A percentile compares a stretch with the other conserved stretches of the same genome.
Evolutionary conservation across 2,797 vertebrate species (phyloP).

Genomic region (Enteromius paludinosus): DNA sequence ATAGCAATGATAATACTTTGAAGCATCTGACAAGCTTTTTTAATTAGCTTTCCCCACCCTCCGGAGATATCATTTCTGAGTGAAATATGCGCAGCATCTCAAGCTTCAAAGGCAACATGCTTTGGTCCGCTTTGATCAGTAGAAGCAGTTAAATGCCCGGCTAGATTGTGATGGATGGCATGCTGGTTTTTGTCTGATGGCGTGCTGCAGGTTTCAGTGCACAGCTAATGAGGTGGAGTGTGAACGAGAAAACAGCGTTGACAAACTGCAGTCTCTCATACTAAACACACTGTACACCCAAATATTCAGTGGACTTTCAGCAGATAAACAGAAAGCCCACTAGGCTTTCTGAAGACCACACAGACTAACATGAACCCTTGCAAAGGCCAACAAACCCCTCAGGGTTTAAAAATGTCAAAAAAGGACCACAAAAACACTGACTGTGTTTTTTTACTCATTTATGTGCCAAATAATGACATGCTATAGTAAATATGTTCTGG

Average conservation of each 20-base stretch:
- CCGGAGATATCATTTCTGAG: not conserved
- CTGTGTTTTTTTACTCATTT: not conserved
- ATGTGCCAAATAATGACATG: not conserved
- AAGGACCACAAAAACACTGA: not conserved
- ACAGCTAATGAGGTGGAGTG: conserved; percentile 35
- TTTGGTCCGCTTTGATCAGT: conserved; percentile 9
- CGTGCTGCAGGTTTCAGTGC: conserved; percentile 25
- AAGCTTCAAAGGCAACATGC: conserved; percentile 44
- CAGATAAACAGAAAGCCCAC: not conserved
- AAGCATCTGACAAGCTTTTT: conserved; percentile 31
- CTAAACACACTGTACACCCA: not conserved
- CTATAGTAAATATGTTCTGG: not conserved
- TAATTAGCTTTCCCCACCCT: conserved; percentile 19
- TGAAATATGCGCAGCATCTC: conserved; percentile 8
- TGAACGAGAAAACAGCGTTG: conserved; percentile 31
- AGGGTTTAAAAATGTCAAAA: not conserved
- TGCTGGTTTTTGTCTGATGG: conserved; percentile 30
- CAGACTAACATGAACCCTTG: not conserved
- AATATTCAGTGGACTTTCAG: conserved; percentile 7
- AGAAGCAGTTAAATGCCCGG: conserved; percentile 30
- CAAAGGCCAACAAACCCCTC: not conserved
- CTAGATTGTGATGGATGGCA: conserved; percentile 34
- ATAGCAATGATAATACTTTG: conserved; percentile 48
- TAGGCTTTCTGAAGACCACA: not conserved
- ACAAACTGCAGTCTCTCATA: conserved; percentile 18